Conservation (phyloP, 2,797 vertebrate species). For the Falco naumanni region DNA sequence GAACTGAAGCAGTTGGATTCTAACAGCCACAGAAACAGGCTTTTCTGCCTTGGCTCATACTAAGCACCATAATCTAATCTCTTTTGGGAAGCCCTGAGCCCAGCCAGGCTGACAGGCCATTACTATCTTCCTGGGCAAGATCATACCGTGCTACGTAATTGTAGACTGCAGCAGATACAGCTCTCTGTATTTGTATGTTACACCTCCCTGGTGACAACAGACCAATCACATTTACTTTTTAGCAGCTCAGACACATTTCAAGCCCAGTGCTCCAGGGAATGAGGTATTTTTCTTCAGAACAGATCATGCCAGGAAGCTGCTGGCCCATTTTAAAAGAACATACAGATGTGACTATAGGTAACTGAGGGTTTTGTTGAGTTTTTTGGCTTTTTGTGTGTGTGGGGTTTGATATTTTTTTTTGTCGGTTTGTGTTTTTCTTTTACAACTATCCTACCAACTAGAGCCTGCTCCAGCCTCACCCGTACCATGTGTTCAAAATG, state of each 20-base stretch:
- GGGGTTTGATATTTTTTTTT: background rate
- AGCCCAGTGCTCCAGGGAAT: background rate
- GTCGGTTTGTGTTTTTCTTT: background rate
- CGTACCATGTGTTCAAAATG: background rate
- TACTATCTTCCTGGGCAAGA: background rate
- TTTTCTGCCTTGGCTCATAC: background rate
- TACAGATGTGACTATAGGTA: background rate
- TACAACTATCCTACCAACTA: background rate
- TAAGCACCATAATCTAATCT: background rate
- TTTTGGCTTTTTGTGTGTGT: background rate
- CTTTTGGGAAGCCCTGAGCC: background rate
- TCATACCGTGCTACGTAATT: background rate
- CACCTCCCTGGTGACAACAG: background rate
- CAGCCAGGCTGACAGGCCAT: background rate
- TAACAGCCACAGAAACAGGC: background rate
- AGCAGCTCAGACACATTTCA: background rate
- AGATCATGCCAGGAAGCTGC: background rate
- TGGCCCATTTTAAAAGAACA: background rate
- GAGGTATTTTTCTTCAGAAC: constrained; percentile 11
- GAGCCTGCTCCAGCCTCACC: background rate
- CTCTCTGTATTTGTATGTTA: background rate
- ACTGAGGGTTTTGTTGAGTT: background rate
- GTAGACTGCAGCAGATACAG: background rate
- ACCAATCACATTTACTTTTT: background rate
- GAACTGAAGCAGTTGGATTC: background rate